Evolutionary conservation across 92 coral and sea anemone genomes (phyloP).

Genomic region (Anthopleura xanthogrammica): DNA sequence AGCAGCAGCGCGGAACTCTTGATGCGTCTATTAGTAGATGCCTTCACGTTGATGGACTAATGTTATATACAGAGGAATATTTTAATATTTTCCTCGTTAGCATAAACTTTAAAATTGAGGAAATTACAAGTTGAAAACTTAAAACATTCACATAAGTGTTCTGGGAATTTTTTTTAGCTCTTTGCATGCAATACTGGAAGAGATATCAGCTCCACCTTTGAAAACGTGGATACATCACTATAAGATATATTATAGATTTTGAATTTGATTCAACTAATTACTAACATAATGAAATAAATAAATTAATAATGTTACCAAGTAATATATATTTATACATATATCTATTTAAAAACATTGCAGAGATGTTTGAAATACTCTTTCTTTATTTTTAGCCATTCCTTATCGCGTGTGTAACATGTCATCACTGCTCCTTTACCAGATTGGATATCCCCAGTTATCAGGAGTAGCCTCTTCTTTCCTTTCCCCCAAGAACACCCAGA

Average conservation of each 20-base stretch:
- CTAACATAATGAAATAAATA: constrained; percentile 13
- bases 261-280: constrained; percentile 11
- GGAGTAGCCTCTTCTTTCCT: constrained; percentile 14
- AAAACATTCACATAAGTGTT: no score
- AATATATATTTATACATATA: neutral
- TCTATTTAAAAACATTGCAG: constrained; percentile 10
- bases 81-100: no score
- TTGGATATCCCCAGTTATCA: constrained; percentile 19
- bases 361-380: constrained; percentile 24
- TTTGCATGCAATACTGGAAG: no score
- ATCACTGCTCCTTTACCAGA: constrained; percentile 34
- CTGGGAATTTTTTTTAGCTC: no score
- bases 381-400: constrained; percentile 18
- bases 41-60: neutral
- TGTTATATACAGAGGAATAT: no score
- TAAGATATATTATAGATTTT: neutral
- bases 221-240: neutral
- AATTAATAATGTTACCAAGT: neutral
- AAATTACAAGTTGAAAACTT: no score
- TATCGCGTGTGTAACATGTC: constrained; percentile 37
- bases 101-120: no score
- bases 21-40: no score
- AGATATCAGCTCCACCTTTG: neutral
- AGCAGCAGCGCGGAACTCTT: no score
- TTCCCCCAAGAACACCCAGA: constrained; percentile 32